These are phyloP conservation scores for Lasioglossum vierecki DNA, from an alignment of 2,888 invertebrate genomes.

Conservation along the genomic window DNA sequence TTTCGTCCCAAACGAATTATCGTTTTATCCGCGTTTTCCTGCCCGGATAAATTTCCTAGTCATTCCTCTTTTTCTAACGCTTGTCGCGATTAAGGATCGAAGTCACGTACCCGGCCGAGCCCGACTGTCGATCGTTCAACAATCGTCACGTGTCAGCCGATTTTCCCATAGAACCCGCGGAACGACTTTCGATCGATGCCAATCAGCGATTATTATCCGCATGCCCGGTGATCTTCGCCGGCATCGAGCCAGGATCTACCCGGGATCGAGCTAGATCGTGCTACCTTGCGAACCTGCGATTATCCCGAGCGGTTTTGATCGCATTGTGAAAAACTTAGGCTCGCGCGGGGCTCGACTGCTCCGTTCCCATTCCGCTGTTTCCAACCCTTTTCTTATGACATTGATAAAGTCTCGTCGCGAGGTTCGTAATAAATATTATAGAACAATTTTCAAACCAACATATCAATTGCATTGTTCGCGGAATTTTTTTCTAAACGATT, in stretches of 20 bases:
- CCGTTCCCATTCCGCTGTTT: background rate
- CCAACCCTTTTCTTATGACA: background rate
- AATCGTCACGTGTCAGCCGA: slow-evolving; percentile 73
- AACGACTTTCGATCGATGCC: slow-evolving; percentile 72
- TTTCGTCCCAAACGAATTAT: slow-evolving; percentile 42
- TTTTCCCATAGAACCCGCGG: slow-evolving; percentile 71
- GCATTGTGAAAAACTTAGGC: slow-evolving; percentile 39
- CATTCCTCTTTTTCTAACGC: slow-evolving; percentile 37
- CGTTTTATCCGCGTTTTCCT: slow-evolving; percentile 51
- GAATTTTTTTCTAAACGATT: background rate
- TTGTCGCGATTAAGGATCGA: slow-evolving; percentile 64
- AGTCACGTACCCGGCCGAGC: slow-evolving; percentile 65
- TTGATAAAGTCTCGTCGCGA: background rate
- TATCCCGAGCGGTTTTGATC: slow-evolving; percentile 41
- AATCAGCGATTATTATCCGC: slow-evolving; percentile 73
- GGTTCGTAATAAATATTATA: background rate
- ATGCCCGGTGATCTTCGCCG: slow-evolving; percentile 63
- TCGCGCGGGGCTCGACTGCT: slow-evolving; percentile 7
- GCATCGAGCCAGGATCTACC: slow-evolving; percentile 47
- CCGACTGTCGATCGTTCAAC: slow-evolving; percentile 63
- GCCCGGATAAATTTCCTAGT: slow-evolving; percentile 38
- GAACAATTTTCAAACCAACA: background rate
- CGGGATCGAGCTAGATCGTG: slow-evolving; percentile 61
- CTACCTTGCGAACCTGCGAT: slow-evolving; percentile 51
- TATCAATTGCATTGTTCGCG: background rate